phyloP scores from a whole-genome alignment of 2,797 vertebrate species.

The Alauda arvensis region DNA sequence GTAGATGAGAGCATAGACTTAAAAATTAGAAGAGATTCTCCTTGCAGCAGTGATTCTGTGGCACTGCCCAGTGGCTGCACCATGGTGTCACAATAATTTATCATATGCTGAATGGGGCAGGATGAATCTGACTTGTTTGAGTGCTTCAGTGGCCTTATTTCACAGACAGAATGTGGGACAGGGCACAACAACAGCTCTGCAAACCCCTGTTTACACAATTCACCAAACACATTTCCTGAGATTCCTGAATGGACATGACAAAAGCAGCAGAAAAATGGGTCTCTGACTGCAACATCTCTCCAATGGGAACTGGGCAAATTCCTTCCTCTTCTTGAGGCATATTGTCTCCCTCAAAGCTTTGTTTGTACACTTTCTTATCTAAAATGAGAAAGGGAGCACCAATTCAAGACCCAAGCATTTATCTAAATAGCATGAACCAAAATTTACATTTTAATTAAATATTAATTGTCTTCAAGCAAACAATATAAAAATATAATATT shows the following conservation, averaged over 20 bases:
- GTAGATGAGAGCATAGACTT: constrained; percentile 8
- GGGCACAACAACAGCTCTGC: not conserved
- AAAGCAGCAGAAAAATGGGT: constrained; percentile 1
- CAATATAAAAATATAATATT: constrained; percentile 32
- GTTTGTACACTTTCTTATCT: constrained; percentile 54
- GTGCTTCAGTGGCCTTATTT: constrained; percentile 60
- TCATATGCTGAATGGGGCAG: constrained; percentile 2
- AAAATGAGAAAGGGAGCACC: constrained; percentile 34
- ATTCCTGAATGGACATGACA: not conserved
- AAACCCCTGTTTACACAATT: not conserved
- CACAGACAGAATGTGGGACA: constrained; percentile 40
- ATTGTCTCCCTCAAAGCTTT: constrained; percentile 13
- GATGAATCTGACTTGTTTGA: constrained; percentile 61
- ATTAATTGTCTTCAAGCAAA: constrained; percentile 40
- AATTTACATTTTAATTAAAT: constrained; percentile 61
- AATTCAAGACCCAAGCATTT: constrained; percentile 23
- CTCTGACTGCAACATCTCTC: not conserved
- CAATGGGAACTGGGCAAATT: not conserved
- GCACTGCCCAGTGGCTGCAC: constrained; percentile 55
- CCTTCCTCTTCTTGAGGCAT: not conserved
- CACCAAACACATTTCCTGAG: not conserved
- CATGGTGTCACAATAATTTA: constrained; percentile 59
- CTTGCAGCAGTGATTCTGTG: constrained; percentile 46
- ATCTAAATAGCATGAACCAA: constrained; percentile 28
- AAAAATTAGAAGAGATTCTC: constrained; percentile 30